Evolutionary conservation across 2,888 invertebrate species (phyloP).

Genomic region (Eucriotettix oculatus): DNA sequence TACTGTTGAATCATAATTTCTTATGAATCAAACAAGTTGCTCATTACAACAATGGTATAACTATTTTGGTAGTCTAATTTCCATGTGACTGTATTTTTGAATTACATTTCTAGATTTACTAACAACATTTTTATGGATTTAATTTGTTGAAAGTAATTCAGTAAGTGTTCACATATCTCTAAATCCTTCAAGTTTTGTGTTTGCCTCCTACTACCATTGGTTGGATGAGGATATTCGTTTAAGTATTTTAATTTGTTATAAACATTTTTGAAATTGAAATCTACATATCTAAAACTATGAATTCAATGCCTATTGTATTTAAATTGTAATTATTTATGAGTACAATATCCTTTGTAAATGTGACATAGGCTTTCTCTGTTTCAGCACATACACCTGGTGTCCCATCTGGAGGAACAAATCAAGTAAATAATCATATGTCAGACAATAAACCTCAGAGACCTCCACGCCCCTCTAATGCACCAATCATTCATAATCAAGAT

Average conservation of each 20-base stretch:
- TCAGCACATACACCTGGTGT: constrained; percentile 20
- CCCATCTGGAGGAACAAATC: background rate
- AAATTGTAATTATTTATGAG: background rate
- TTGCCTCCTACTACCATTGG: too few relatives aligned
- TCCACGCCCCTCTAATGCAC: constrained; percentile 22
- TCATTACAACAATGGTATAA: too few relatives aligned
- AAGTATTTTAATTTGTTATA: background rate
- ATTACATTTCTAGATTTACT: too few relatives aligned
- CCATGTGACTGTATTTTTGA: too few relatives aligned
- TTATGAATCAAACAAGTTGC: too few relatives aligned
- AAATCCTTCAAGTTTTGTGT: too few relatives aligned
- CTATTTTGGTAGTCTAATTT: too few relatives aligned
- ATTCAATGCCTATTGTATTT: background rate
- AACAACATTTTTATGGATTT: too few relatives aligned
- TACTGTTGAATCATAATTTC: too few relatives aligned
- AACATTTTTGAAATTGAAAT: background rate
- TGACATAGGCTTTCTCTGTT: background rate
- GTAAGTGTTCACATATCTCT: too few relatives aligned
- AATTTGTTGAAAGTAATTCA: too few relatives aligned
- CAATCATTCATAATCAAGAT: constrained; percentile 19
- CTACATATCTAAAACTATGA: background rate
- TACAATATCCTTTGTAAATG: background rate
- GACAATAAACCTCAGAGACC: constrained; percentile 23
- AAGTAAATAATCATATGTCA: constrained; percentile 9
- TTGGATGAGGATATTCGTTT: too few relatives aligned